These are phyloP conservation scores for Reticulitermes speratus DNA, from an alignment of 1,140 invertebrate genomes.

Conservation along the genomic window DNA sequence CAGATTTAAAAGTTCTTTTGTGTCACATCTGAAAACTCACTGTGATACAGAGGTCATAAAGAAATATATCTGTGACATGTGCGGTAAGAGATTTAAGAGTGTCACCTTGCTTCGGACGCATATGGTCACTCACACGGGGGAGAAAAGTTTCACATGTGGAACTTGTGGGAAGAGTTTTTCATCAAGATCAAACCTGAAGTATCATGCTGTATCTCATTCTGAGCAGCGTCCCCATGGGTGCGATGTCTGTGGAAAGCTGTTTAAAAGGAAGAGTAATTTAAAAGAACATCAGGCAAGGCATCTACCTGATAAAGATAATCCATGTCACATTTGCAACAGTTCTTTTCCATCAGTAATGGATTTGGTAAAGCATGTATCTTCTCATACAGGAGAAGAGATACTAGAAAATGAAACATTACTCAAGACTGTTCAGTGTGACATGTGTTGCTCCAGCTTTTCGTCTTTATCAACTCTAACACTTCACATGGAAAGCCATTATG, in stretches of 20 bases:
- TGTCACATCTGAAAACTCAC: slow-evolving; percentile 25
- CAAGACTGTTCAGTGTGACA: slow-evolving; percentile 36
- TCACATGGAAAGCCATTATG: slow-evolving; percentile 65
- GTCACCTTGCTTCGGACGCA: slow-evolving; percentile 1
- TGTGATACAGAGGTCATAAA: slow-evolving; percentile 15
- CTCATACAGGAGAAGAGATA: slow-evolving; percentile 57
- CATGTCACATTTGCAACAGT: slow-evolving; percentile 61
- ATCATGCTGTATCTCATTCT: slow-evolving; percentile 36
- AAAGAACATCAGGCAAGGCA: slow-evolving; percentile 98
- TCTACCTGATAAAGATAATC: slow-evolving; percentile 98
- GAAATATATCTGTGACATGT: slow-evolving; percentile 21
- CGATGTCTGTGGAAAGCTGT: slow-evolving; percentile 49
- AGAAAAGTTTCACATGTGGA: background rate
- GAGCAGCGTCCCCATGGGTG: slow-evolving; percentile 57
- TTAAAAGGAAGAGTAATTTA: slow-evolving; percentile 54
- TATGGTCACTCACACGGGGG: slow-evolving; percentile 9
- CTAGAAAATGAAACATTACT: slow-evolving; percentile 76
- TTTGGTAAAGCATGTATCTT: slow-evolving; percentile 1
- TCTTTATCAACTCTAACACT: slow-evolving; percentile 64
- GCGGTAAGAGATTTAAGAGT: slow-evolving; percentile 12
- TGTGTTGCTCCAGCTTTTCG: slow-evolving; percentile 62
- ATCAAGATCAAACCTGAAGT: slow-evolving; percentile 15
- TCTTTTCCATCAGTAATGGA: slow-evolving; percentile 2
- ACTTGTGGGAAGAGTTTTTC: slow-evolving; percentile 23
- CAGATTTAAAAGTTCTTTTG: background rate